Evolutionary conservation across 1,140 invertebrate species (phyloP).

Genomic region (Eumaeus atala): DNA sequence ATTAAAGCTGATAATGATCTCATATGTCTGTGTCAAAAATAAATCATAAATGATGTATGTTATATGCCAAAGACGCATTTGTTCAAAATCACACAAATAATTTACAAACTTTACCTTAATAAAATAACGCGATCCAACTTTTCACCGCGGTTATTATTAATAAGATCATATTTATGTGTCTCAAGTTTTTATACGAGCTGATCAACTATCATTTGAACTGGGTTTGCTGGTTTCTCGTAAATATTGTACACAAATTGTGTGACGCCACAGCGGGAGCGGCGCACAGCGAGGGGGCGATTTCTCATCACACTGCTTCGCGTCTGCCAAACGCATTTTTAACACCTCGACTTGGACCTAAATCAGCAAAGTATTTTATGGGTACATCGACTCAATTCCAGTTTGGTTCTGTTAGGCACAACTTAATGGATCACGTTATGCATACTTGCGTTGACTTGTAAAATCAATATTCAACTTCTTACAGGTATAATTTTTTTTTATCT

Average conservation of each 20-base stretch:
- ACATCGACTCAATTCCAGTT: constrained; percentile 38
- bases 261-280: constrained; percentile 54
- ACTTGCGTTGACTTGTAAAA: too few species aligned
- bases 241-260: constrained; percentile 64
- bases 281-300: constrained; percentile 69
- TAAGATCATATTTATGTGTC: constrained; percentile 3
- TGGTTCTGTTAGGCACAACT: not conserved
- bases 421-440: not conserved
- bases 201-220: constrained; percentile 41
- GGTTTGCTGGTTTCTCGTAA: constrained; percentile 59
- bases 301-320: constrained; percentile 59
- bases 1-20: too few species aligned
- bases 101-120: too few species aligned
- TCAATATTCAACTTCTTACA: too few species aligned
- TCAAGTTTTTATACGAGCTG: constrained; percentile 27
- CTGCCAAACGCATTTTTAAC: constrained; percentile 71
- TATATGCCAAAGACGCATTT: too few species aligned
- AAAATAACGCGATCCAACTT: too few species aligned
- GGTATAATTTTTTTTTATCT: too few species aligned
- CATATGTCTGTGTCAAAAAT: too few species aligned
- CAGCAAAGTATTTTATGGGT: constrained; percentile 58
- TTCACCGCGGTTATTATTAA: too few species aligned
- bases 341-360: constrained; percentile 61
- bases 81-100: too few species aligned
- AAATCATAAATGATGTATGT: too few species aligned